Base-by-base conservation (phyloP, 2,113 vertebrate species). In the Clinocottus analis region DNA sequence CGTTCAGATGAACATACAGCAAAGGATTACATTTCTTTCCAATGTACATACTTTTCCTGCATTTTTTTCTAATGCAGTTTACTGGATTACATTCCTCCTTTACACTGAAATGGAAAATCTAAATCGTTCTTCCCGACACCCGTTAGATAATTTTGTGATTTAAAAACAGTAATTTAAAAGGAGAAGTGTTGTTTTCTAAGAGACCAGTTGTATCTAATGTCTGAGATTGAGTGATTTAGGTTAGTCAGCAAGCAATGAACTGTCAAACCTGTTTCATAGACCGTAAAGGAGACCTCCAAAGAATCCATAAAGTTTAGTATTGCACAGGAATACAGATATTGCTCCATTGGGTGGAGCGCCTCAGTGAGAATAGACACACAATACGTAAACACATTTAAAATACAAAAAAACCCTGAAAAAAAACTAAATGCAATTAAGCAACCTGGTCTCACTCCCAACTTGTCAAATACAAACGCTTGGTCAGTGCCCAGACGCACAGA, bases 91-190 rank as follows among this genome's bases (percentile, higher is more conserved):
- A 69, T 71, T 31, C 8, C 2, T 49, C 12, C 27, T 41, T 13
- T 31, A 16, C 0, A 5, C 10, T 51, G 19, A 5, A 33, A 3
- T 41, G 16, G 27, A 16, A 37, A 43, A 39, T 35, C 1, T n/a
- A 56, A 67, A 21, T 49, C 0, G 33, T 79, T 62, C 25, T 65
- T 56, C 56, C 11, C 56, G 60, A 64, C 83, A 75, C 25, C 35
- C 64, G 55, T 66, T 61, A 47, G 60, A 63, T 64, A 63, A 16
- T 29, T 64, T 51, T 62, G 56, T 61, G 17, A 68, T 59, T 65
- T n/a, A 63, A n/a, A 70, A 39, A 41, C 39, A 25, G 6, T 55
- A 3, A 55, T 55, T 5, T 55, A 14, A 78, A n/a, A 70, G 1
- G 10, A n/a, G 33, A 10, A 12, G 33, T 33, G 7, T 19, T 35